Evolutionary conservation across 2,797 vertebrate species (phyloP).

Genomic region (Bradypus variegatus): DNA sequence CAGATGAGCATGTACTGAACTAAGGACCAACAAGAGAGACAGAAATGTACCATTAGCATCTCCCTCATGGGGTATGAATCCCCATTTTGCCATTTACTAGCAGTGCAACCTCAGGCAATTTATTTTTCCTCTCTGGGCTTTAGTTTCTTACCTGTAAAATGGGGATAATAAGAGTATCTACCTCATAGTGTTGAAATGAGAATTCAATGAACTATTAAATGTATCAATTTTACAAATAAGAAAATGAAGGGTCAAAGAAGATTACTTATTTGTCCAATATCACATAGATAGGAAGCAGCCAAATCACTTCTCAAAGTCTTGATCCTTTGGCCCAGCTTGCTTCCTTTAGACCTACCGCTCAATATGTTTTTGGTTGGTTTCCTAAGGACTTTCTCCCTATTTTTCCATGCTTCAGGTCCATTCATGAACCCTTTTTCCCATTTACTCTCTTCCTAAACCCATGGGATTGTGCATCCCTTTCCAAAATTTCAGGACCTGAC

Average conservation of each 20-base stretch:
- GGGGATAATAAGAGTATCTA: not conserved
- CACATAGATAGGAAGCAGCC: not conserved
- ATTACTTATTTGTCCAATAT: not conserved
- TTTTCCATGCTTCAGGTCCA: not conserved
- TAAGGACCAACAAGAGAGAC: not conserved
- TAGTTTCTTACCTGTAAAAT: not conserved
- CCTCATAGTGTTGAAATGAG: not conserved
- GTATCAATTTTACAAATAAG: not conserved
- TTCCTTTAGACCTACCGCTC: not conserved
- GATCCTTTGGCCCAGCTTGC: not conserved
- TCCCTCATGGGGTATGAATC: not conserved
- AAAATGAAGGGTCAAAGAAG: not conserved
- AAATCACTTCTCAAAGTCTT: not conserved
- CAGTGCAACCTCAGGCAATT: not conserved
- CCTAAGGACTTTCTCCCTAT: not conserved
- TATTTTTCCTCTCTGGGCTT: not conserved
- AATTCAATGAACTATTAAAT: not conserved
- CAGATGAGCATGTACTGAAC: not conserved
- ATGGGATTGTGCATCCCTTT: not conserved
- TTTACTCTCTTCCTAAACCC: not conserved
- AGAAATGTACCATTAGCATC: not conserved
- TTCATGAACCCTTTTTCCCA: not conserved
- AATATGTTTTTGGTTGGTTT: not conserved
- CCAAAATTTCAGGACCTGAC: not conserved
- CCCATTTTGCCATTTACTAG: not conserved